Conservation (phyloP, 2,888 invertebrate species). For the Hirtodrosophila confusa region DNA sequence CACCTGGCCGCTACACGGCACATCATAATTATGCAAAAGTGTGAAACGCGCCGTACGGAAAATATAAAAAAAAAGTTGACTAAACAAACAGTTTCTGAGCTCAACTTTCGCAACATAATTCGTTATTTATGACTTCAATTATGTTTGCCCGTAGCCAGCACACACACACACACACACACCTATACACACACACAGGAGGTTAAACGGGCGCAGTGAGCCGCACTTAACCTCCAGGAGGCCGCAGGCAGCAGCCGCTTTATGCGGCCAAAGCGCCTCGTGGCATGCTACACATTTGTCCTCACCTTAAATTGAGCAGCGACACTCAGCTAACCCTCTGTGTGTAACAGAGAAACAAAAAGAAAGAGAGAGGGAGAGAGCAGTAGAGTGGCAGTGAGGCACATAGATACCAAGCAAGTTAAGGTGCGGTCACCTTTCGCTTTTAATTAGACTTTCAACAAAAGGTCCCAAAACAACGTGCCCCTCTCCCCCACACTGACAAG, state of each 20-base stretch:
- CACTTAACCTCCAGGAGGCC: constrained; percentile 58
- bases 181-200: constrained; percentile 42
- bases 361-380: not conserved
- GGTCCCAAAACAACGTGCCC: constrained; percentile 22
- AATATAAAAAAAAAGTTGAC: constrained; percentile 41
- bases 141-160: constrained; percentile 70
- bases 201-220: constrained; percentile 68
- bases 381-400: not conserved
- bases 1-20: constrained; percentile 19
- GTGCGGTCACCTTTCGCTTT: constrained; percentile 63
- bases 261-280: constrained; percentile 44
- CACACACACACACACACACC: constrained; percentile 29
- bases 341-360: not conserved
- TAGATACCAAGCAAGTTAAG: constrained; percentile 30
- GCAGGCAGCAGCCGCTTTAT: constrained; percentile 32
- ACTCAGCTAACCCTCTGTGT: not conserved
- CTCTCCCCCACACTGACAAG: not conserved
- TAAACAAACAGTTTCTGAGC: constrained; percentile 64
- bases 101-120: constrained; percentile 76
- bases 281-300: constrained; percentile 65
- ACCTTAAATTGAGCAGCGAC: constrained; percentile 42
- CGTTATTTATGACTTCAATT: constrained; percentile 81
- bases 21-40: constrained; percentile 77
- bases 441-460: constrained; percentile 60
- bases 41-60: constrained; percentile 53